These are phyloP conservation scores for Albula glossodonta DNA, from an alignment of 2,113 vertebrate genomes.

Conservation along the genomic window DNA sequence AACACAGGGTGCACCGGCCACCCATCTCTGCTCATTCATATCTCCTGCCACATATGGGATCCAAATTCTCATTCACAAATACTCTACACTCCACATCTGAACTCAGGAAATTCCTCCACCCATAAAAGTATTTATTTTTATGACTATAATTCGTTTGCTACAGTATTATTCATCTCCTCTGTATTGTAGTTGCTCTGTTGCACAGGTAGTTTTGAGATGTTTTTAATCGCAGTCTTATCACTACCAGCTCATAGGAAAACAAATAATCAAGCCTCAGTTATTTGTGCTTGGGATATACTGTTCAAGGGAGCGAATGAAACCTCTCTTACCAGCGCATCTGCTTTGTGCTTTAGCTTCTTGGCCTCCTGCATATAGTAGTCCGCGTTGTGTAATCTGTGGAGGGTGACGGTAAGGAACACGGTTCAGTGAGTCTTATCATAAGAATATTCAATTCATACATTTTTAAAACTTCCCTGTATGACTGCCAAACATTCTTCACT, in stretches of 20 bases:
- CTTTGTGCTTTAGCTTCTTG: conserved; percentile 94
- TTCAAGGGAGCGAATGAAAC: background rate
- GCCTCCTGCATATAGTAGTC: conserved; percentile 96
- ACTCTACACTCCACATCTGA: background rate
- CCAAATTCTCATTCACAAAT: background rate
- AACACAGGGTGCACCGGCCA: conserved; percentile 15
- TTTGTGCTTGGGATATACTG: background rate
- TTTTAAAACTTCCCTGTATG: background rate
- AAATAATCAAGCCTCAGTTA: background rate
- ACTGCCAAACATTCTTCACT: background rate
- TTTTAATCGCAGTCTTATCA: no score
- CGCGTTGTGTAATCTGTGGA: conserved; percentile 83
- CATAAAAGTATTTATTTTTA: background rate
- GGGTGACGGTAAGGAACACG: background rate
- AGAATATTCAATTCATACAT: background rate
- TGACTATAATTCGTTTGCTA: background rate
- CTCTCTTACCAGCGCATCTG: conserved; percentile 85
- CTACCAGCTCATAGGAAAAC: background rate
- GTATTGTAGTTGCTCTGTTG: background rate
- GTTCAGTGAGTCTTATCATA: background rate
- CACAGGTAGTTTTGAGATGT: no score
- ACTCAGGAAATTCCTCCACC: background rate
- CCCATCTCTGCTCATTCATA: conserved; percentile 22
- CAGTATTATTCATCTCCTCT: conserved; percentile 1
- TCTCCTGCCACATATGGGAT: conserved; percentile 29